These are phyloP conservation scores for Pantala flavescens DNA, from an alignment of 1,140 invertebrate genomes.

Conservation along the genomic window DNA sequence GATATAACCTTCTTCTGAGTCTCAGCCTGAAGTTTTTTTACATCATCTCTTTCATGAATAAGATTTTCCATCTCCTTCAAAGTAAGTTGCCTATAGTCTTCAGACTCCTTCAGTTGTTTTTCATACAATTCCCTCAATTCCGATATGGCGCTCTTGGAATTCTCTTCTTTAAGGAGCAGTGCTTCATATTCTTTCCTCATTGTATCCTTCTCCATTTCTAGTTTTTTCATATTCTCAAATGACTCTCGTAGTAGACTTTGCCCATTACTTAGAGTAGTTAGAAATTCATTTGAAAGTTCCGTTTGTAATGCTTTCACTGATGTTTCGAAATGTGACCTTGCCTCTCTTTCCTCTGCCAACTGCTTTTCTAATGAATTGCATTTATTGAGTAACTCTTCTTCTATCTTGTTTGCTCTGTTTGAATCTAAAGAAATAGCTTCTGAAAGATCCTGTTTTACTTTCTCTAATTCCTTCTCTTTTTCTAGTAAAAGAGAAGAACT, in stretches of 20 bases:
- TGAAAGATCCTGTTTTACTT: background rate
- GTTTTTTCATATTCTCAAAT: constrained; percentile 25
- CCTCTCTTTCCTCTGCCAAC: background rate
- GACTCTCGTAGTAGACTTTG: constrained; percentile 23
- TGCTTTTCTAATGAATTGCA: background rate
- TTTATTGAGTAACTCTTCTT: background rate
- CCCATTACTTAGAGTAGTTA: constrained; percentile 28
- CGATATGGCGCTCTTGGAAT: constrained; percentile 24
- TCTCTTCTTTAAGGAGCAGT: constrained; percentile 24
- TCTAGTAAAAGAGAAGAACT: background rate
- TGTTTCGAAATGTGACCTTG: background rate
- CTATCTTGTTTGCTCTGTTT: constrained; percentile 13
- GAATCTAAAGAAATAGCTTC: background rate
- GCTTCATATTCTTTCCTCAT: constrained; percentile 26
- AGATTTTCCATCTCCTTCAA: constrained; percentile 34
- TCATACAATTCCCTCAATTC: constrained; percentile 34
- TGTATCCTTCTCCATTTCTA: constrained; percentile 23
- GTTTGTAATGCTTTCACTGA: background rate
- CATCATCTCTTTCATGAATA: constrained; percentile 23
- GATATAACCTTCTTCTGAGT: background rate
- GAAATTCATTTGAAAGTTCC: constrained; percentile 27
- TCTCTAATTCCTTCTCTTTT: background rate
- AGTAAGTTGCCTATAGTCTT: constrained; percentile 26
- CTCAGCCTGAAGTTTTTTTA: background rate
- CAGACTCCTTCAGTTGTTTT: constrained; percentile 33